Conservation (phyloP, 2,113 vertebrate species). For the Azemiops feae region DNA sequence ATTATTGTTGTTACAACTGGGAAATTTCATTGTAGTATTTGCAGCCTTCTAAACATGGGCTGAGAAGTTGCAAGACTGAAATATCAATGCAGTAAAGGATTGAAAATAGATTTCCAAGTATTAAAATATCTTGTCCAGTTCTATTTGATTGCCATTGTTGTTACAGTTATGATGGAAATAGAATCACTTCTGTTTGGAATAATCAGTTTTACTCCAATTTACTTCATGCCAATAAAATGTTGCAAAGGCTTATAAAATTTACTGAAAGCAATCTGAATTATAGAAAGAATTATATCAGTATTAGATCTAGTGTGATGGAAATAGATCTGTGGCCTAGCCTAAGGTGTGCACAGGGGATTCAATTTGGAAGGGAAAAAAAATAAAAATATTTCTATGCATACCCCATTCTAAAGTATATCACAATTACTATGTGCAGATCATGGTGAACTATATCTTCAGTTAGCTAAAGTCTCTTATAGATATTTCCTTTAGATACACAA, state of each 20-base stretch:
- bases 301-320: not conserved
- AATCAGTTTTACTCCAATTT: not conserved
- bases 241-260: not conserved
- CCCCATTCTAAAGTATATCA: not conserved
- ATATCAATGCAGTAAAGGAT: not conserved
- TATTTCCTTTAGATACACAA: not conserved
- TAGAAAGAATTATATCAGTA: not conserved
- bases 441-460: not conserved
- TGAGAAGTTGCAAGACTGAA: not conserved
- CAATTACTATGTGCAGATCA: not conserved
- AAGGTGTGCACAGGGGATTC: not conserved
- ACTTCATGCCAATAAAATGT: not conserved
- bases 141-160: not conserved
- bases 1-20: not conserved
- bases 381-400: not conserved
- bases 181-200: not conserved
- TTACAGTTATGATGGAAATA: not conserved
- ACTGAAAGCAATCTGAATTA: not conserved
- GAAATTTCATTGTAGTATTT: not conserved
- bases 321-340: not conserved
- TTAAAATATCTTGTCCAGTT: not conserved
- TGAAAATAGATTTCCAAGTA: not conserved
- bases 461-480: not conserved
- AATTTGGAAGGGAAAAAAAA: not conserved
- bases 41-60: not conserved